Evolutionary conservation across 92 coral and sea anemone species (phyloP).

Genomic region (Zoanthus solanderi): DNA sequence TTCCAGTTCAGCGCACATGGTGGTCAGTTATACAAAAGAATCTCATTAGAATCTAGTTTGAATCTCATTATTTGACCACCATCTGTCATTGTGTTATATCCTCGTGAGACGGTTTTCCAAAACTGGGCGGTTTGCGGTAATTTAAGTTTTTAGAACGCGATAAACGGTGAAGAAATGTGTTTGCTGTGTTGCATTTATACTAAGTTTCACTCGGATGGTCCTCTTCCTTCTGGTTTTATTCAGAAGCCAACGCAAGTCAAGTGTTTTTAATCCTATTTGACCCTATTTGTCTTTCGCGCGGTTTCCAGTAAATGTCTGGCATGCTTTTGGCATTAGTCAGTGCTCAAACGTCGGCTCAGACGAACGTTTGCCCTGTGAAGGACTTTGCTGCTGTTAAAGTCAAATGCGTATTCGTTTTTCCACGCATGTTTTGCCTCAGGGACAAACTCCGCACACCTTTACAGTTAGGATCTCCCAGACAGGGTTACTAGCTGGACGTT

Average conservation of each 20-base stretch:
- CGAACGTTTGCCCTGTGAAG: too few relatives aligned
- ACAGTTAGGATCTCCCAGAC: too few relatives aligned
- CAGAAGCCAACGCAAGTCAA: not conserved
- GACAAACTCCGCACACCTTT: too few relatives aligned
- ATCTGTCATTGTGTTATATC: not conserved
- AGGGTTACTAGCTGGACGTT: too few relatives aligned
- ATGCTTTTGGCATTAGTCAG: not conserved
- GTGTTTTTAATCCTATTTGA: not conserved
- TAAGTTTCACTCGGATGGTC: not conserved
- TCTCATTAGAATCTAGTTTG: too few relatives aligned
- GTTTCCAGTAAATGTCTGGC: not conserved
- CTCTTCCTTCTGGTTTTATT: not conserved
- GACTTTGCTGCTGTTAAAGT: too few relatives aligned
- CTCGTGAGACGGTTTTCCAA: not conserved
- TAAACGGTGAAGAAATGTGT: conserved; percentile 28
- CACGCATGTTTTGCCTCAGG: too few relatives aligned
- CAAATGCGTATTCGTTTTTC: too few relatives aligned
- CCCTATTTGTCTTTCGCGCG: not conserved
- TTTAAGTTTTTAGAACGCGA: not conserved
- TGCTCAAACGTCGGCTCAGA: not conserved
- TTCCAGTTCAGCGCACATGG: too few relatives aligned
- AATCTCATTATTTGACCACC: too few relatives aligned
- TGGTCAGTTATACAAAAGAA: too few relatives aligned
- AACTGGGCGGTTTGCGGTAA: not conserved
- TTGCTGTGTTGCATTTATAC: not conserved